These are phyloP conservation scores for Acropora tenuis DNA, from an alignment of 64 coral and sea anemone species.

Conservation along the genomic window DNA sequence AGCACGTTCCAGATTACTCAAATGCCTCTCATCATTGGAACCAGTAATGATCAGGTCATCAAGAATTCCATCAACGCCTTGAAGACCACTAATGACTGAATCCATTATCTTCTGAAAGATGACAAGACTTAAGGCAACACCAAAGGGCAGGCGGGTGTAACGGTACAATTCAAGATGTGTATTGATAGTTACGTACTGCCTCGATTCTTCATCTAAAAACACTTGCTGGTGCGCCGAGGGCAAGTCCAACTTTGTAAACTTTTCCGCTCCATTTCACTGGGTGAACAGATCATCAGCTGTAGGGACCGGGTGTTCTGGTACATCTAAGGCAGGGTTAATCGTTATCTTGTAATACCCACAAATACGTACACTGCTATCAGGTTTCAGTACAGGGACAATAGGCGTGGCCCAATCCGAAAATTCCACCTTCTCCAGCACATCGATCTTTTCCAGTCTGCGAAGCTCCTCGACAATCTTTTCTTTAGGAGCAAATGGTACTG, in stretches of 20 bases:
- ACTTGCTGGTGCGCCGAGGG: slow-evolving; percentile 33
- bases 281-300: slow-evolving; percentile 34
- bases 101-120: slow-evolving; percentile 67
- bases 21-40: slow-evolving; percentile 5
- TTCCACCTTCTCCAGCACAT: slow-evolving; percentile 36
- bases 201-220: slow-evolving; percentile 2
- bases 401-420: slow-evolving; percentile 71
- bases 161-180: slow-evolving; percentile 31
- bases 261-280: background rate
- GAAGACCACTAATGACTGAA: slow-evolving; percentile 37
- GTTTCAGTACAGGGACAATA: slow-evolving; percentile 47
- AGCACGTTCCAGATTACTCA: slow-evolving; percentile 35
- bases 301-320: slow-evolving; percentile 31
- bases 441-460: slow-evolving; percentile 31
- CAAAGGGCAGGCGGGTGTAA: slow-evolving; percentile 43
- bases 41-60: slow-evolving; percentile 48
- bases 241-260: slow-evolving; percentile 41
- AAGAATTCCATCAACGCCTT: slow-evolving; percentile 32
- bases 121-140: background rate
- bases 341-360: slow-evolving; percentile 73
- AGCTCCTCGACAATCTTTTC: slow-evolving; percentile 21
- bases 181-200: slow-evolving; percentile 23
- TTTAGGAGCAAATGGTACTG: slow-evolving; percentile 60
- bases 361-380: slow-evolving; percentile 49
- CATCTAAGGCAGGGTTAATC: slow-evolving; percentile 37